Percentiles rank a stretch among this genome's conserved stretches.
These are phyloP conservation scores for Anhinga anhinga DNA, from an alignment of 2,113 vertebrate species.

Conservation along the genomic window DNA sequence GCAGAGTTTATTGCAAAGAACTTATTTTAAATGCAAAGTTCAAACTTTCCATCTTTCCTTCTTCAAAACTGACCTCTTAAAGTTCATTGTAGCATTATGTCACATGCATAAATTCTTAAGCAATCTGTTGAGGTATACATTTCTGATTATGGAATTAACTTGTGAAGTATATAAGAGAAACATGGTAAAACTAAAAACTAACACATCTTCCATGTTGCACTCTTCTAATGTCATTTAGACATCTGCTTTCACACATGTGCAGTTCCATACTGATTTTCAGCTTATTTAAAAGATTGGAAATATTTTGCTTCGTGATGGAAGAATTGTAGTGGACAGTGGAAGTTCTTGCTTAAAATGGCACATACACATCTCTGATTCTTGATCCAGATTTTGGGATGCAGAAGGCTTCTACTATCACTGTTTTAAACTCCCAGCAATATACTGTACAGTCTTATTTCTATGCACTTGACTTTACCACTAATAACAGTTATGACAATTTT, in stretches of 20 bases:
- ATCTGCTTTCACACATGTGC: not conserved
- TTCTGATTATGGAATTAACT: not conserved
- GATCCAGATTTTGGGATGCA: not conserved
- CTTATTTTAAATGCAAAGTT: not conserved
- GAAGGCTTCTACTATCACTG: not conserved
- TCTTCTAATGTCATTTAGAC: not conserved
- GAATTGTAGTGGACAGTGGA: not conserved
- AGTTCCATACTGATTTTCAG: not conserved
- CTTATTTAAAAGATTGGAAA: not conserved
- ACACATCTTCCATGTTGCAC: not conserved
- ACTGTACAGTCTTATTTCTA: not conserved
- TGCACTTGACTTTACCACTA: not conserved
- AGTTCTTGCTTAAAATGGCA: not conserved
- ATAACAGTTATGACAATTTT: not conserved
- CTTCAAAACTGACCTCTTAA: not conserved
- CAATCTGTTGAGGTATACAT: not conserved
- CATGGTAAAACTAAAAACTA: not conserved
- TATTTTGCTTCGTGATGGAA: not conserved
- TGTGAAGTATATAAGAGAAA: fast-evolving
- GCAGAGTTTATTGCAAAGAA: not conserved
- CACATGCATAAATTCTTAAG: not conserved
- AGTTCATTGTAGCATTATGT: not conserved
- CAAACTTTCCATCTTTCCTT: not conserved
- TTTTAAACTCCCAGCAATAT: not conserved
- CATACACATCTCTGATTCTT: not conserved